phyloP scores from a whole-genome alignment of 2,888 invertebrate species.

The Agriopis marginaria region DNA sequence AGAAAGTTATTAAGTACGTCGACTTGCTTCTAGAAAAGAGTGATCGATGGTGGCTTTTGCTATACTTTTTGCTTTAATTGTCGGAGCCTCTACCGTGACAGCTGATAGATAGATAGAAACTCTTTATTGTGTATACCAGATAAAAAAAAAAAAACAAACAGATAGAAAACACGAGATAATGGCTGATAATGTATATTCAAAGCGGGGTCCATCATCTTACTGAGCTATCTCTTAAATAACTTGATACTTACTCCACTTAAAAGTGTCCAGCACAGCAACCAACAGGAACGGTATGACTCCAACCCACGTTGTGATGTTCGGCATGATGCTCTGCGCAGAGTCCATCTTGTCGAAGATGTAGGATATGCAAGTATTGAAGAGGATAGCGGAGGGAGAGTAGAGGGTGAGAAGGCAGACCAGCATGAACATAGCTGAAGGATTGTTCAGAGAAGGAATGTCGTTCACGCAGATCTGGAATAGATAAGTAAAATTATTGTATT shows the following conservation, averaged over 20 bases:
- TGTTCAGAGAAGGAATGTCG: constrained; percentile 89
- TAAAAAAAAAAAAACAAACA: no score
- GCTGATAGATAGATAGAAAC: no score
- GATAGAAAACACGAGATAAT: no score
- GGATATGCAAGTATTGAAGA: constrained; percentile 91
- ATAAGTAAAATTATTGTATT: background rate
- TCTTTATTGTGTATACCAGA: no score
- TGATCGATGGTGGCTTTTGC: no score
- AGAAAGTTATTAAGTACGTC: background rate
- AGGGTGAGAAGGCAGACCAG: constrained; percentile 88
- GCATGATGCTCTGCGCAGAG: constrained; percentile 92
- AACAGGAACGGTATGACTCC: constrained; percentile 91
- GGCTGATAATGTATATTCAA: no score
- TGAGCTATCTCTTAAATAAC: background rate
- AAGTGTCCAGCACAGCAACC: constrained; percentile 90
- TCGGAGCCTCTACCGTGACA: no score
- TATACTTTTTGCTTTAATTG: no score
- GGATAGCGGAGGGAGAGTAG: constrained; percentile 91
- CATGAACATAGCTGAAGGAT: constrained; percentile 89
- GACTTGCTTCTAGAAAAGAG: no score
- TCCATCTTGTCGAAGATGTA: constrained; percentile 94
- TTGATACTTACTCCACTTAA: constrained; percentile 87
- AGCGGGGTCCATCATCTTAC: background rate
- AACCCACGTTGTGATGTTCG: constrained; percentile 91
- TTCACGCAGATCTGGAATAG: constrained; percentile 87